Percentiles rank a stretch among this genome's conserved stretches.
Conservation (phyloP, 2,888 invertebrate genomes). For the Cheilosia pagana region DNA sequence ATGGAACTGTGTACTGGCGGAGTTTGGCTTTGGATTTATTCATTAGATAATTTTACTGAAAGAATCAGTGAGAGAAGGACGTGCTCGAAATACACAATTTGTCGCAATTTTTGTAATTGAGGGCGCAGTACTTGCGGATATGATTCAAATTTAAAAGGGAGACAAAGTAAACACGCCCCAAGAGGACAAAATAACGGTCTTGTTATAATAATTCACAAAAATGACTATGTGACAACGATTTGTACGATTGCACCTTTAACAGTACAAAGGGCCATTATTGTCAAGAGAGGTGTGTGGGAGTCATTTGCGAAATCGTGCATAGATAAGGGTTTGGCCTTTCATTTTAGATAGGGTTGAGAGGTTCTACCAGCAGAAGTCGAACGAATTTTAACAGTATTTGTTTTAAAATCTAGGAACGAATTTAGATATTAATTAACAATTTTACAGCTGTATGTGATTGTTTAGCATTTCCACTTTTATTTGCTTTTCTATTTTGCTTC, state of each 20-base stretch:
- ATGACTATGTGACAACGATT: conserved; percentile 42
- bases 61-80: conserved; percentile 57
- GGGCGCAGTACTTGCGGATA: conserved; percentile 14
- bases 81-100: conserved; percentile 62
- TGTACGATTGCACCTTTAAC: conserved; percentile 24
- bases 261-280: conserved; percentile 14
- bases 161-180: conserved; percentile 30
- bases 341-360: no score
- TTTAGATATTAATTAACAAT: no score
- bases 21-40: conserved; percentile 63
- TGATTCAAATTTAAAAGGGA: conserved; percentile 39
- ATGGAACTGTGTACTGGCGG: conserved; percentile 14
- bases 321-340: not conserved
- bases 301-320: not conserved
- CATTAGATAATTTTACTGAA: conserved; percentile 71
- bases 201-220: conserved; percentile 55
- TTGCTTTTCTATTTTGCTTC: no score
- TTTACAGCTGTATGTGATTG: no score
- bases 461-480: no score
- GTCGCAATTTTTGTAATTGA: conserved; percentile 37
- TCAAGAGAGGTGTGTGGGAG: not conserved
- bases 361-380: no score
- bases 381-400: no score
- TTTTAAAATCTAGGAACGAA: no score
- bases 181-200: conserved; percentile 39